phyloP scores from a whole-genome alignment of 2,797 vertebrate species.

The Tragelaphus oryx region DNA sequence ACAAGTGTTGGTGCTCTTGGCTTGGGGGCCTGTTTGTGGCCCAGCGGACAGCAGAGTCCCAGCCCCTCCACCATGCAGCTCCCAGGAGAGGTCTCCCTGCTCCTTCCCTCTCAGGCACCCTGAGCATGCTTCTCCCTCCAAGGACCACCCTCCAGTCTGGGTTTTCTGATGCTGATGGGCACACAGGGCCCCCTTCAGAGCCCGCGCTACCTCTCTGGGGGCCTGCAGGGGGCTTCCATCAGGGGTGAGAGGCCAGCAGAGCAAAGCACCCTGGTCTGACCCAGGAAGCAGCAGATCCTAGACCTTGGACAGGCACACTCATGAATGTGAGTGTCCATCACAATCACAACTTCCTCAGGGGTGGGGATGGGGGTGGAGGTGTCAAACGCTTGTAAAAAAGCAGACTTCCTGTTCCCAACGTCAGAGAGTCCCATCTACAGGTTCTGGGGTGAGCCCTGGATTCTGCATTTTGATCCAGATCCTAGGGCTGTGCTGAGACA shows the following conservation, averaged over 20 bases:
- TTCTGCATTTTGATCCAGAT: background rate
- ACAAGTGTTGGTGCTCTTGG: background rate
- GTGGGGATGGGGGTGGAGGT: no score
- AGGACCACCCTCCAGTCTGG: background rate
- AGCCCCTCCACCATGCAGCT: background rate
- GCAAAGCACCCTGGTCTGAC: background rate
- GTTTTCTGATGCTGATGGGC: background rate
- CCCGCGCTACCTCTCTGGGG: background rate
- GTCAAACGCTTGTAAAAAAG: background rate
- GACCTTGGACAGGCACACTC: background rate
- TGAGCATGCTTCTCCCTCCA: no score
- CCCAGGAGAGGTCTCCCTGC: background rate
- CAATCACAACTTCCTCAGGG: background rate
- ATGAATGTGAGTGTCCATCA: background rate
- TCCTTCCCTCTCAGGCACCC: background rate
- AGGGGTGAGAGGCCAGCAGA: background rate
- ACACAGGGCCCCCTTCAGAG: background rate
- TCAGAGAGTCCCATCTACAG: background rate
- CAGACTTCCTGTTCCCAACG: background rate
- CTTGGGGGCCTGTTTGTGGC: background rate
- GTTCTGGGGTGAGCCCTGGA: background rate
- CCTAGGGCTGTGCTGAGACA: accelerated
- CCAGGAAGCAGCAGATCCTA: background rate
- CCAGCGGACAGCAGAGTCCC: background rate
- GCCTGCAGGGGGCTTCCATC: background rate